Conservation (phyloP, 2,888 invertebrate genomes). For the Sarcophaga caerulescens region DNA sequence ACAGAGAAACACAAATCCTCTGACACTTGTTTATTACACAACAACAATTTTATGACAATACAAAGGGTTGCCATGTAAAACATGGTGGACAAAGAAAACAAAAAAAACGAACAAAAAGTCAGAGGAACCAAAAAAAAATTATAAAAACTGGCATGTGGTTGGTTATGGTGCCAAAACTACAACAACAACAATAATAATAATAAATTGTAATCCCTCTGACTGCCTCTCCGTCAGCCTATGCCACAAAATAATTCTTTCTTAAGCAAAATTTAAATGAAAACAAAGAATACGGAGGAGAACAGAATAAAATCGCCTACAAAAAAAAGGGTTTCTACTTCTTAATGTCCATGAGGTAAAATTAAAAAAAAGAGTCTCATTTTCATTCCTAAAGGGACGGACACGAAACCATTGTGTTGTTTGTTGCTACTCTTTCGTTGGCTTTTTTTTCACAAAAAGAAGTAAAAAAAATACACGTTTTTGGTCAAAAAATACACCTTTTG, state of each 20-base stretch:
- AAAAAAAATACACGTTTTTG: no score
- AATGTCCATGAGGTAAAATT: constrained; percentile 66
- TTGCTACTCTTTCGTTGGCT: background rate
- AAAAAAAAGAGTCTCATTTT: constrained; percentile 11
- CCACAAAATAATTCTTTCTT: background rate
- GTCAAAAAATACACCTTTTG: no score
- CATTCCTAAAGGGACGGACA: background rate
- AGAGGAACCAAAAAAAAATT: constrained; percentile 61
- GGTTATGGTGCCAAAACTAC: constrained; percentile 61
- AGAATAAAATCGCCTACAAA: background rate
- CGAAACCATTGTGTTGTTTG: background rate
- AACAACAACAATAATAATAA: constrained; percentile 25
- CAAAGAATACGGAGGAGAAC: background rate
- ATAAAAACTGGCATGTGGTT: constrained; percentile 67
- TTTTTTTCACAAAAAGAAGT: background rate
- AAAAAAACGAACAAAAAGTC: background rate
- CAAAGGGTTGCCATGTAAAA: constrained; percentile 75
- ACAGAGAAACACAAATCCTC: constrained; percentile 10
- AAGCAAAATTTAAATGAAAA: background rate
- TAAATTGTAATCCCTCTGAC: constrained; percentile 17
- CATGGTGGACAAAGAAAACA: constrained; percentile 73
- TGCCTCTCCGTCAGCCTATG: background rate
- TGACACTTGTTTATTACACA: constrained; percentile 10
- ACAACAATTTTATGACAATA: constrained; percentile 61
- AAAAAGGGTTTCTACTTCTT: background rate